Evolutionary conservation across 2,888 invertebrate species (phyloP).

Genomic region (Chromoteleia sp.): DNA sequence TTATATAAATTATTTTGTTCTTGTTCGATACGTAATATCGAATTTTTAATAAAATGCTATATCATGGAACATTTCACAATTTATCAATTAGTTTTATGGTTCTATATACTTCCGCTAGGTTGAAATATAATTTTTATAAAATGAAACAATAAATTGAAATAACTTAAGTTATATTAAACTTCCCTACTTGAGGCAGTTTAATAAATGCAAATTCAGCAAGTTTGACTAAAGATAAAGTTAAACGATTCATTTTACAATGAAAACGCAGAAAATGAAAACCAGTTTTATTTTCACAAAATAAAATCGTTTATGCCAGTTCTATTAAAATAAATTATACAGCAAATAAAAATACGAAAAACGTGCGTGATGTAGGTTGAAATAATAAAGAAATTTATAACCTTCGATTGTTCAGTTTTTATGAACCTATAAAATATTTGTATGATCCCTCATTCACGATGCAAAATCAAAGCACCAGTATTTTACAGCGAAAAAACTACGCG

Average conservation of each 20-base stretch:
- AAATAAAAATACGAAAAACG: background rate
- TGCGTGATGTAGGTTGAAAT: conserved; percentile 23
- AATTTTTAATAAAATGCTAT: no score
- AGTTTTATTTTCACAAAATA: conserved; percentile 30
- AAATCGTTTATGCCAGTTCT: conserved; percentile 17
- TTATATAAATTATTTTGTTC: no score
- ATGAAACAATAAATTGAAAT: conserved; percentile 23
- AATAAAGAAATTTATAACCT: conserved; percentile 37
- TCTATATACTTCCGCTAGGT: background rate
- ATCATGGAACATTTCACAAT: background rate
- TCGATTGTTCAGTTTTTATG: conserved; percentile 42
- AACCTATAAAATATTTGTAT: conserved; percentile 33
- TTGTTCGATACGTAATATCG: no score
- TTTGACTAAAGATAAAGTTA: conserved; percentile 21
- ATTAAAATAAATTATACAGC: conserved; percentile 36
- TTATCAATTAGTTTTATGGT: background rate
- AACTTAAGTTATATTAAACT: conserved; percentile 3
- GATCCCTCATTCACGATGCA: conserved; percentile 17
- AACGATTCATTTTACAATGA: conserved; percentile 20
- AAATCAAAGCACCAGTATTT: conserved; percentile 31
- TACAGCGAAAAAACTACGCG: background rate
- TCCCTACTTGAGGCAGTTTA: background rate
- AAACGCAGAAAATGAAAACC: conserved; percentile 15
- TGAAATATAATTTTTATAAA: conserved; percentile 11
- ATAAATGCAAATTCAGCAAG: conserved; percentile 23